phyloP scores from a whole-genome alignment of 2,113 vertebrate genomes.

The Pangasianodon gigas region DNA sequence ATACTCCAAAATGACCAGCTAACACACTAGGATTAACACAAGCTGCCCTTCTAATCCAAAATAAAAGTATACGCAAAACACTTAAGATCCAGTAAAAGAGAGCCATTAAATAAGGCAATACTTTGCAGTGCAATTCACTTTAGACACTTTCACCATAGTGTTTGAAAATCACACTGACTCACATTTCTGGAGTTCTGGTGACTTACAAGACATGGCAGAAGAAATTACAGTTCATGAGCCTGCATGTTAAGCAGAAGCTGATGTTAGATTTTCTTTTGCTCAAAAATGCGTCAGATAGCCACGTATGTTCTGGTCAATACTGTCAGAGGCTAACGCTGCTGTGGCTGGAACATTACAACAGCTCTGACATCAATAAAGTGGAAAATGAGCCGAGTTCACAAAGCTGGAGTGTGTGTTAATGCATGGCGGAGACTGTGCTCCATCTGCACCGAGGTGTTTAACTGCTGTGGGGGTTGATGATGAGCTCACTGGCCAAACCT shows the following conservation, averaged over 20 bases:
- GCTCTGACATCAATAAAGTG: slow-evolving; percentile 7
- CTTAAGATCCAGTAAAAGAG: background rate
- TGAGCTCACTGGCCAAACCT: slow-evolving; percentile 52
- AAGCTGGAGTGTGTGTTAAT: slow-evolving; percentile 23
- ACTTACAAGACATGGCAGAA: background rate
- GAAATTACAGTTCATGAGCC: background rate
- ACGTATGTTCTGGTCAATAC: slow-evolving; percentile 37
- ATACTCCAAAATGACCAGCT: background rate
- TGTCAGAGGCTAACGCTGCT: slow-evolving; percentile 11
- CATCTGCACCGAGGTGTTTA: slow-evolving; percentile 31
- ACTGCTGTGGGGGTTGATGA: slow-evolving; percentile 17
- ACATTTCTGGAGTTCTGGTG: background rate
- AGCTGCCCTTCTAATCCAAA: background rate
- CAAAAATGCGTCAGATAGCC: slow-evolving; percentile 10
- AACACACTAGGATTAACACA: background rate
- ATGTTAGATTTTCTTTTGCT: background rate
- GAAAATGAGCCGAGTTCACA: slow-evolving; percentile 7
- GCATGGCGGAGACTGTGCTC: slow-evolving; percentile 2
- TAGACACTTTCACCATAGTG: background rate
- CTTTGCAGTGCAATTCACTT: background rate
- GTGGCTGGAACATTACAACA: slow-evolving; percentile 36
- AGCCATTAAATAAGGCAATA: background rate
- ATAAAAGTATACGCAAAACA: background rate
- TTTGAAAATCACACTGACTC: slow-evolving; percentile 17
- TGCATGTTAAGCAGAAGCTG: background rate